These are phyloP conservation scores for Salminus brasiliensis DNA, from an alignment of 2,113 vertebrate genomes.

Conservation along the genomic window DNA sequence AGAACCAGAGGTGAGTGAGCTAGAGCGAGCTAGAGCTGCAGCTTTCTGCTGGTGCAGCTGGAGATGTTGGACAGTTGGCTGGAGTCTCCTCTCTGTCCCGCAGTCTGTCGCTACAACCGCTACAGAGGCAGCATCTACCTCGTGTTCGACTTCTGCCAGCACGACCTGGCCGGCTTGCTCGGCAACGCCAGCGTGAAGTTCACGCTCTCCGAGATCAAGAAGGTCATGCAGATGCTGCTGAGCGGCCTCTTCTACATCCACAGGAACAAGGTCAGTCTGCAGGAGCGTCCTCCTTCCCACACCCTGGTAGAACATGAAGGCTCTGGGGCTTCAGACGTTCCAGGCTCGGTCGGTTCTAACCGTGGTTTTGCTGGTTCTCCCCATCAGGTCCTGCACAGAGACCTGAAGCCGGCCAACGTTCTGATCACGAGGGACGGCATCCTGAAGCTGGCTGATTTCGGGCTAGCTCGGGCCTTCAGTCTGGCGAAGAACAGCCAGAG, in stretches of 20 bases:
- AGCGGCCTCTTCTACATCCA: conserved; percentile 99
- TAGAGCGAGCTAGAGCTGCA: no score
- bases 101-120: conserved; percentile 94
- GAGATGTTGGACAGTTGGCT: conserved; percentile 65
- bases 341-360: not conserved
- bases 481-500: conserved; percentile 98
- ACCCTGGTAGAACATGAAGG: no score
- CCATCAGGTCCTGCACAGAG: conserved; percentile 91
- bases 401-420: conserved; percentile 98
- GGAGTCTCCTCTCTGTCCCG: not conserved
- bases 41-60: no score
- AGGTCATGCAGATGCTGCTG: conserved; percentile 98
- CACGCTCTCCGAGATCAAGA: conserved; percentile 71
- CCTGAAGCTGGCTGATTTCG: conserved; percentile 95
- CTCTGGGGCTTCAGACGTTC: no score
- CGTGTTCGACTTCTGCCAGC: conserved; percentile 98
- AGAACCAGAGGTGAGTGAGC: conserved; percentile 89
- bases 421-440: conserved; percentile 95
- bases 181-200: conserved; percentile 86
- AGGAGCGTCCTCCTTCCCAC: no score
- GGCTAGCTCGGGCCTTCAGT: conserved; percentile 94
- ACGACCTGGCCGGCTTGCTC: conserved; percentile 93
- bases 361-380: not conserved
- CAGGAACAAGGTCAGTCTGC: conserved; percentile 99
- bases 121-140: conserved; percentile 99